These are phyloP conservation scores for Tokudaia tokunoshimensis DNA, from an alignment of 2,797 vertebrate genomes.

Conservation along the genomic window DNA sequence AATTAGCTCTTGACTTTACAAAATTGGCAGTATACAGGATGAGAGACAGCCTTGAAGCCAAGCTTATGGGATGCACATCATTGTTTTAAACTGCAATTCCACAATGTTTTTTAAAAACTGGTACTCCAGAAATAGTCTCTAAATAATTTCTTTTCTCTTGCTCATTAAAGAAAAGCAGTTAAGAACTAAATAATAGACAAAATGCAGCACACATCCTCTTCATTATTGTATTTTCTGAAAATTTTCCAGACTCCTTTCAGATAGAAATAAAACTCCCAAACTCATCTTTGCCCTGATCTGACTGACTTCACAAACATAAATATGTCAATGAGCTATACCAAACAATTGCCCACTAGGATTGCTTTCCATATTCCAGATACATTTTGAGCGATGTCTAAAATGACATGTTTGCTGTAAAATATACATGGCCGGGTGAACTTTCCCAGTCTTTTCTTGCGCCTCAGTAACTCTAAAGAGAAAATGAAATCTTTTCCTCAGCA, in stretches of 20 bases:
- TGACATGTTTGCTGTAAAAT: slow-evolving; percentile 89
- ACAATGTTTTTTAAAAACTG: neutral
- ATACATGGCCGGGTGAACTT: slow-evolving; percentile 89
- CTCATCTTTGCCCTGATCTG: slow-evolving; percentile 54
- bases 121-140: neutral
- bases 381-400: slow-evolving; percentile 90
- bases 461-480: slow-evolving; percentile 89
- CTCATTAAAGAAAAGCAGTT: neutral
- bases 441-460: slow-evolving; percentile 87
- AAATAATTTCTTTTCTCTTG: neutral
- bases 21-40: neutral
- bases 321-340: slow-evolving; percentile 87
- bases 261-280: neutral
- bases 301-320: slow-evolving; percentile 87
- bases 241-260: slow-evolving; percentile 31
- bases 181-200: slow-evolving; percentile 12
- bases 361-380: slow-evolving; percentile 87
- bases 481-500: slow-evolving; percentile 86
- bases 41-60: neutral
- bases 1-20: neutral
- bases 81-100: neutral
- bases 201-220: neutral
- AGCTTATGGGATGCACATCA: neutral
- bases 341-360: slow-evolving; percentile 86
- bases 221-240: slow-evolving; percentile 7